A percentile compares a stretch with the other conserved stretches of the same genome.
phyloP scores from a whole-genome alignment of 53 echinoderm and acorn worm species.

The Mesocentrotus franciscanus region DNA sequence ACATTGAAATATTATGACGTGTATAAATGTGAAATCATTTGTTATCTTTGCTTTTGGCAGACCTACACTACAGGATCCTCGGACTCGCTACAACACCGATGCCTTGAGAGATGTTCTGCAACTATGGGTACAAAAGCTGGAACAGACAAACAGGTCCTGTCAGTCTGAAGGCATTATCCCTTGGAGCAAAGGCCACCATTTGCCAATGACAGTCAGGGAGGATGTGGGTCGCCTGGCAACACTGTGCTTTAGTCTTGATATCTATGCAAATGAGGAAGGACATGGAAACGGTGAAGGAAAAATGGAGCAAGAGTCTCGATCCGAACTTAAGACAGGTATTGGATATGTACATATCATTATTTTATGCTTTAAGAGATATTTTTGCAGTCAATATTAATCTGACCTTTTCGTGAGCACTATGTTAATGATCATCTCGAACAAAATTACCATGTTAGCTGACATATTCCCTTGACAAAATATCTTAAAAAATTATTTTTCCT shows the following conservation, averaged over 20 bases:
- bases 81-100: not conserved
- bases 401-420: no score
- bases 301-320: not conserved
- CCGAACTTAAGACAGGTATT: not conserved
- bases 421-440: no score
- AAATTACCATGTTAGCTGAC: no score
- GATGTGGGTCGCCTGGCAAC: slow-evolving; percentile 53
- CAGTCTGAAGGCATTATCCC: slow-evolving; percentile 11
- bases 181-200: not conserved
- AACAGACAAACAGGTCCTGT: not conserved
- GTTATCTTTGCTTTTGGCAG: not conserved
- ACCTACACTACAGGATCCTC: not conserved
- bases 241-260: slow-evolving; percentile 36
- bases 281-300: not conserved
- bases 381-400: no score
- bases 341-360: no score
- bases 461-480: no score
- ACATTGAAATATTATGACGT: not conserved
- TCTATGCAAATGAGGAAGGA: slow-evolving; percentile 56
- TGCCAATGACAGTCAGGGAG: not conserved
- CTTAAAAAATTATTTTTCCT: no score
- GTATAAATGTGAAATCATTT: no score
- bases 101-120: not conserved
- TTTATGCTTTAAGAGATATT: no score
- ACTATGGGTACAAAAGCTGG: slow-evolving; percentile 22